Percentiles rank a stretch among this genome's conserved stretches.
phyloP scores from a whole-genome alignment of 2,113 vertebrate genomes.

The Plecotus auritus region DNA sequence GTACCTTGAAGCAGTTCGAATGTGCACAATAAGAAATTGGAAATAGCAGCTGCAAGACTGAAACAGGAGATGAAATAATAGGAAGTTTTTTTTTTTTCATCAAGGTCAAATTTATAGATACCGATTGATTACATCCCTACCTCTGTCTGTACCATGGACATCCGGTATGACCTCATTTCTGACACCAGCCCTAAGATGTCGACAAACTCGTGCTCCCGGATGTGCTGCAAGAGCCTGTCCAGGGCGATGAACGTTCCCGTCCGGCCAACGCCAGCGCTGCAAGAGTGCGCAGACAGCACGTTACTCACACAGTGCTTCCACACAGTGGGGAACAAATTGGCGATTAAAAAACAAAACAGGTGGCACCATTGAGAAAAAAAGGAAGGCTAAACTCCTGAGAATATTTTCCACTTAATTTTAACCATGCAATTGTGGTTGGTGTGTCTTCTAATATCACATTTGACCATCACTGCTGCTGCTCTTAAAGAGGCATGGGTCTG shows the following conservation, averaged over 20 bases:
- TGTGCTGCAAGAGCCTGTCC: slow-evolving; percentile 95
- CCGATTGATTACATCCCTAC: slow-evolving; percentile 69
- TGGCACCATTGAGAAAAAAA: not conserved
- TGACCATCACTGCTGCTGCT: too few species aligned
- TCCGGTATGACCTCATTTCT: slow-evolving; percentile 93
- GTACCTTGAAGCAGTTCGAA: not conserved
- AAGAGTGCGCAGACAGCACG: not conserved
- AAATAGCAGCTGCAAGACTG: not conserved
- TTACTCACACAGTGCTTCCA: not conserved
- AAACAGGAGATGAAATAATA: not conserved
- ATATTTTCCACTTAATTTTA: not conserved
- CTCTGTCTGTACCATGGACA: slow-evolving; percentile 99
- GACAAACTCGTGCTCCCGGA: slow-evolving; percentile 92
- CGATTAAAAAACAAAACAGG: fast-evolving
- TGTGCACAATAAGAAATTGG: not conserved
- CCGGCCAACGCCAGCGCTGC: slow-evolving; percentile 94
- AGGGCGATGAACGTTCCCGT: slow-evolving; percentile 97
- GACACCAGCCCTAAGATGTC: slow-evolving; percentile 95
- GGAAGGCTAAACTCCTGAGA: not conserved
- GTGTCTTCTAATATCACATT: not conserved
- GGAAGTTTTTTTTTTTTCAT: not conserved
- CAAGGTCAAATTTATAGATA: not conserved
- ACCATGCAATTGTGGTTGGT: not conserved
- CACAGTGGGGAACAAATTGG: fast-evolving
- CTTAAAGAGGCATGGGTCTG: not conserved